Base-by-base conservation (phyloP, 2,113 vertebrate genomes). In the Dermatemys mawii region DNA sequence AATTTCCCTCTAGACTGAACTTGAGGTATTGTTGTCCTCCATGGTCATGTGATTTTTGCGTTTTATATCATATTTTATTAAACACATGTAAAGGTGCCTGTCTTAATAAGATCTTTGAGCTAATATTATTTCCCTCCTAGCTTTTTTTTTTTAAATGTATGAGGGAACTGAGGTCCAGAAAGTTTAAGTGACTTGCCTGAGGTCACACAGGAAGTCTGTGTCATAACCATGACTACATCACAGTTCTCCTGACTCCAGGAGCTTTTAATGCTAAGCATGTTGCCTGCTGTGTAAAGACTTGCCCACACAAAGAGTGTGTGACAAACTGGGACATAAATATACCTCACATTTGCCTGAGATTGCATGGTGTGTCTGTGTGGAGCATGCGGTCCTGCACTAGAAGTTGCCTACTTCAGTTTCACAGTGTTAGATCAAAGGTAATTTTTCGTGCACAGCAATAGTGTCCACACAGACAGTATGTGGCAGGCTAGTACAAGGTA, bases 1-100 rank as follows among this genome's bases (percentile, higher is more conserved):
- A 0, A 0, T 0, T 29, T 81, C 93, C 57, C 90, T 86, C 50
- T 26, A 76, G 8, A 38, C 8, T 38, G n/a, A 35, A 38, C 63
- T 86, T 4, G 22, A 78, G 76, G n/a, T 82, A 92, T 10, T 79
- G 88, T 48, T 60, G 1, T 83, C 90, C 7, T 10, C 41, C 13
- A 86, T 63, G 57, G 27, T n/a, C 63, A 70, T 70, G 63, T 38
- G 19, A 70, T 21, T 70, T 70, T 60, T 60, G 13, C 17, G 14
- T 60, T 60, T 29, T 60, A 57, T 27, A 29, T 32, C 32, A 60
- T 32, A n/a, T 35, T 67, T 67, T n/a, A 67, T 67, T 38, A 38
- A 38, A 35, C 7, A 22, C n/a, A 11, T 38, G 17, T n/a, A 10
- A 70, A 38, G 8, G 19, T 38, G 63, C 63, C n/a, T 16, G 2